A percentile compares a stretch with the other conserved stretches of the same genome.
phyloP scores from a whole-genome alignment of 2,797 vertebrate species.

The Ispidina lecontei region DNA sequence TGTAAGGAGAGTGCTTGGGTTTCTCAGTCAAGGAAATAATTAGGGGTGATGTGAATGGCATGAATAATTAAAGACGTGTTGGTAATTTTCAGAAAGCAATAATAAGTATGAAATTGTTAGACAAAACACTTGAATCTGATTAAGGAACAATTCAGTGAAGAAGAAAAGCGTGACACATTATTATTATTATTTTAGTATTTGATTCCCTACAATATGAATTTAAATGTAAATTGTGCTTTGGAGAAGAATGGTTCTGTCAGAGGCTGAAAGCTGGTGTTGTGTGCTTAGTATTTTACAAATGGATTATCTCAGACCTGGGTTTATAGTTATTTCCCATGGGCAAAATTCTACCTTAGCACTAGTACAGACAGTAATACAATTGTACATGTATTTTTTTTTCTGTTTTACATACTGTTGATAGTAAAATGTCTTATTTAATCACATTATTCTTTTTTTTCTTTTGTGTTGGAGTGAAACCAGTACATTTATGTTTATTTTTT shows the following conservation, averaged over 20 bases:
- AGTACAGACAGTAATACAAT: background rate
- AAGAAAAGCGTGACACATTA: background rate
- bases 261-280: background rate
- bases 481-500: background rate
- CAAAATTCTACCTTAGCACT: background rate
- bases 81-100: background rate
- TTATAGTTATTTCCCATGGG: background rate
- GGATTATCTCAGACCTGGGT: background rate
- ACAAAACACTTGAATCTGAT: conserved; percentile 39
- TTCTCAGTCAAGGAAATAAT: rapidly evolving
- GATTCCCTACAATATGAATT: conserved; percentile 11
- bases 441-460: background rate
- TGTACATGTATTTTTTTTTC: background rate
- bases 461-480: background rate
- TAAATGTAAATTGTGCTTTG: conserved; percentile 33
- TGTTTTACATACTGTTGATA: background rate
- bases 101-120: background rate
- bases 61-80: conserved; percentile 27
- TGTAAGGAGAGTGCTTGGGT: background rate
- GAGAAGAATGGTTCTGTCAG: background rate
- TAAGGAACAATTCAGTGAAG: conserved; percentile 1
- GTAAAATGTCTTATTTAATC: too few species aligned
- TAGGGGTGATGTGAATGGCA: background rate
- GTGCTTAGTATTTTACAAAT: background rate
- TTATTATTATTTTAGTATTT: background rate